Evolutionary conservation across 2,888 invertebrate genomes (phyloP).

Genomic region (Synergus laeviventris): DNA sequence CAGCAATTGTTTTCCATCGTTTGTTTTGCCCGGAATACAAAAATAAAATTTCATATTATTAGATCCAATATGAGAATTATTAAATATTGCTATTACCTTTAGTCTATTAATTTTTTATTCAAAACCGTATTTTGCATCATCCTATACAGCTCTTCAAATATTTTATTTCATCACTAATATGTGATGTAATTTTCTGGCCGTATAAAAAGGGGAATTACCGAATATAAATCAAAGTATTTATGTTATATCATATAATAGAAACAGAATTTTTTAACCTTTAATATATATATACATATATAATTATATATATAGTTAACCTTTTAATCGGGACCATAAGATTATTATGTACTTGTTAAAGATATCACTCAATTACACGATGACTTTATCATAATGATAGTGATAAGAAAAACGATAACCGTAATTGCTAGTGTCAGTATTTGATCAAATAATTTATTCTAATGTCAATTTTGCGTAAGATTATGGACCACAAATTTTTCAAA

Average conservation of each 20-base stretch:
- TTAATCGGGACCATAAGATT: constrained; percentile 8
- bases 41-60: not conserved
- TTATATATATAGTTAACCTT: constrained; percentile 8
- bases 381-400: constrained; percentile 23
- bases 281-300: too few species aligned
- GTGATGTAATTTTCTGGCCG: too few species aligned
- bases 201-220: too few species aligned
- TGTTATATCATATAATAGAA: too few species aligned
- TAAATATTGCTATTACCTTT: not conserved
- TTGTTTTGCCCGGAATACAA: not conserved
- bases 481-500: not conserved
- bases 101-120: not conserved
- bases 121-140: too few species aligned
- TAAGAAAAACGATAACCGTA: not conserved
- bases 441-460: not conserved
- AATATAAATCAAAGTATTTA: too few species aligned
- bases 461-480: not conserved
- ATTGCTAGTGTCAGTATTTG: not conserved
- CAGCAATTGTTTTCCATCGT: not conserved
- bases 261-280: not conserved
- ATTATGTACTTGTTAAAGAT: not conserved
- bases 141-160: too few species aligned
- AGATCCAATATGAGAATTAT: not conserved
- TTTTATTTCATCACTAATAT: too few species aligned
- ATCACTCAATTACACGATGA: constrained; percentile 14